phyloP scores from a whole-genome alignment of 2,797 vertebrate genomes.

The Leptatherina wallacei region DNA sequence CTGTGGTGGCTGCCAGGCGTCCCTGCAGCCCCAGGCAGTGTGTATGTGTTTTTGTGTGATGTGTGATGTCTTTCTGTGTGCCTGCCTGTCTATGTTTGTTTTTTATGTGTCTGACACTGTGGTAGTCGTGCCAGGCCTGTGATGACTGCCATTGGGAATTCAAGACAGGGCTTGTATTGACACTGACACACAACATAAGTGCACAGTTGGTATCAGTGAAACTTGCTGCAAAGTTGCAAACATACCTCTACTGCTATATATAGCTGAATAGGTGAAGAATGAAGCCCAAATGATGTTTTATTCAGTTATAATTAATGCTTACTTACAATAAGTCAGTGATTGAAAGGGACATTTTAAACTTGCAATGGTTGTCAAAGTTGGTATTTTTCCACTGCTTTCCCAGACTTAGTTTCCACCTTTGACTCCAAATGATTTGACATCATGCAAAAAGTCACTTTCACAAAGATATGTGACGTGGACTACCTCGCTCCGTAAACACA shows the following conservation, averaged over 20 bases:
- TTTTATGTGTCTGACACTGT: conserved; percentile 65
- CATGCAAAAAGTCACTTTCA: conserved; percentile 44
- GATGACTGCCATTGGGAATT: conserved; percentile 61
- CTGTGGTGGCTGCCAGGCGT: conserved; percentile 66
- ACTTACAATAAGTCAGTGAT: neutral
- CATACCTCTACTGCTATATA: conserved; percentile 17
- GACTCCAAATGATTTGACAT: conserved; percentile 56
- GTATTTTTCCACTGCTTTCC: conserved; percentile 39
- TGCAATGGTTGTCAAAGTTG: neutral
- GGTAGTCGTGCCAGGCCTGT: conserved; percentile 59
- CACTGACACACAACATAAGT: conserved; percentile 39
- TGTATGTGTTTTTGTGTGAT: conserved; percentile 30
- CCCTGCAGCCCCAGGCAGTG: conserved; percentile 60
- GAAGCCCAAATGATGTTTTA: neutral
- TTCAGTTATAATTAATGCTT: neutral
- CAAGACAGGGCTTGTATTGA: conserved; percentile 51
- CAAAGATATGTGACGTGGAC: conserved; percentile 19
- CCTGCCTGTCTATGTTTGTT: conserved; percentile 59
- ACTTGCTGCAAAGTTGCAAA: conserved; percentile 38
- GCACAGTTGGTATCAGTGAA: conserved; percentile 38
- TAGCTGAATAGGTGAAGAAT: neutral
- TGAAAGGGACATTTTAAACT: neutral
- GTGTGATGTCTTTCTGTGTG: conserved; percentile 44
- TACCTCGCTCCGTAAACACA: conserved; percentile 51
- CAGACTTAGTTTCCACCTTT: conserved; percentile 33